Base-by-base conservation (phyloP, 2,113 vertebrate species). In the Tyto alba region DNA sequence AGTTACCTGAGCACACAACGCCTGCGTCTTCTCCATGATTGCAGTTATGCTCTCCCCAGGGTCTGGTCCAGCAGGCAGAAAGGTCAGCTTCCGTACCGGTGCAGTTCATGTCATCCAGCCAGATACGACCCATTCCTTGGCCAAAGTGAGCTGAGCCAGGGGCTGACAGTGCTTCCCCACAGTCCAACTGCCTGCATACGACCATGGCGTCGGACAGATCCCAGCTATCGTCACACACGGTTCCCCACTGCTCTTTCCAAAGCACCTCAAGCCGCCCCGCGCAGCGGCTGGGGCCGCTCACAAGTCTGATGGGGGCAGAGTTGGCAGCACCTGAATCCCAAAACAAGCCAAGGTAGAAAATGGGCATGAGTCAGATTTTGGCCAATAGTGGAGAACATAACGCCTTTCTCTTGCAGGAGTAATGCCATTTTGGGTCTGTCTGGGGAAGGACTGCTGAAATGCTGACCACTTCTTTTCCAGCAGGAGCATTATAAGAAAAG, bases 241-340 rank as follows among this genome's bases (percentile, higher is more conserved):
- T 97, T 6, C 98, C 98, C 98, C 98, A 98, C 15, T 91, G 88
- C 29, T 88, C 88, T 30, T 95, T 91, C 27, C 97, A 34, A 67
- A 96, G 97, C n/a, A 98, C 27, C 55, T 98, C 97, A 1, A 98
- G 95, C 88, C 98, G 91, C 10, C 98, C 98, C 3, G 96, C 41
- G 0, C 98, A 98, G 13, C 57, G 94, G 68, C 64, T 90, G 55
- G 63, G 29, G 2, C 93, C 93, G 10, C 66, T 96, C 5, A 29
- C 62, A 11, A 98, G 53, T 69, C 85, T n/a, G 40, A 93, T 45
- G 18, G 89, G 83, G 69, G 10, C 38, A 9, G 75, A 45, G 16
- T 20, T 19, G 30, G 55, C 17, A 17, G 19, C 13, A 64, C 75
- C 53, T 81, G 90, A 21, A 73, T 22, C 30, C 43, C 74, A 60